Evolutionary conservation across 2,797 vertebrate genomes (phyloP), one percentile per base, ranked within the genome.

Genomic region (Tarsius wallacei): DNA sequence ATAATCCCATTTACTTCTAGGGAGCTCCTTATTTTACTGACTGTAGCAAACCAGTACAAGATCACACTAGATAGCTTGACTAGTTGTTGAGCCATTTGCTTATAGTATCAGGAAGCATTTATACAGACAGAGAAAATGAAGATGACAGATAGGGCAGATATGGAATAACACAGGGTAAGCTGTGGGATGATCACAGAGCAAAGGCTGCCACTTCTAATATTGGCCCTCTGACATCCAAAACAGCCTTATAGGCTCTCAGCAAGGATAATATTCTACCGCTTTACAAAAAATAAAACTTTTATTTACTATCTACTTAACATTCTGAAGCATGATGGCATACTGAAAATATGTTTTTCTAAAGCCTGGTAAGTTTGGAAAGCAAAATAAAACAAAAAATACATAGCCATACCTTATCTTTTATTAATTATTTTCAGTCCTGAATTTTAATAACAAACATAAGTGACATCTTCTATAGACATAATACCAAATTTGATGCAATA

Each of bases 391-490:
- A 36, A 82, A 19, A 36, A 55, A 82, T n/a, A 87, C 2, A 81
- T 5, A 85, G 3, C 19, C 51, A 89, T 31, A 64, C n/a, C 33
- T 90, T 92, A 95, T 53, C 42, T 33, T 78, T 91, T 76, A 77
- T 55, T 22, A 59, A 61, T 85, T 87, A 93, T 53, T 96, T 97
- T 82, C 49, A 92, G 64, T 91, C 91, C 55, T 90, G 24, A 95
- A 94, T 86, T 95, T 73, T 88, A 33, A 26, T 83, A 91, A 88
- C 71, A 96, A 96, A 91, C 36, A 53, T 55, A 92, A 90, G 70
- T 61, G 92, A 15, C 21, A 90, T 74, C 49, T 90, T 71, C 47
- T 83, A 28, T 9, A 51, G 55, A 74, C 14, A 22, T 16, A 84
- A 59, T 64, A 80, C 12, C 47, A 95, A 96, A 95, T 84, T 33